Conservation (phyloP, 2,888 invertebrate genomes). For the Belgica antarctica region DNA sequence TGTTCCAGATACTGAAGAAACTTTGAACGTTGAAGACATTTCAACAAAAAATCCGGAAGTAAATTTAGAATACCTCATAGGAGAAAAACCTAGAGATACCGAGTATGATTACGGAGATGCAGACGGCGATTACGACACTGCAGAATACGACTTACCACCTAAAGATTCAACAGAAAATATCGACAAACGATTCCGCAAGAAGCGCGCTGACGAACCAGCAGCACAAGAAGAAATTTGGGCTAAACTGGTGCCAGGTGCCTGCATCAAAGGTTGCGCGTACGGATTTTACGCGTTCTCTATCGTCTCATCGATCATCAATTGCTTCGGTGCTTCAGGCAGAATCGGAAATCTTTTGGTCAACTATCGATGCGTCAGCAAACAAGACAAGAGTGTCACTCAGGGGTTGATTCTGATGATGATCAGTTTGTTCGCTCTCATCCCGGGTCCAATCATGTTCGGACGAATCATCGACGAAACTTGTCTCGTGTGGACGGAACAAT, state of each 20-base stretch:
- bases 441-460: constrained; percentile 67
- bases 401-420: constrained; percentile 63
- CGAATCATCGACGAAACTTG: constrained; percentile 66
- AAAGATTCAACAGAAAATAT: background rate
- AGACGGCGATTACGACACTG: background rate
- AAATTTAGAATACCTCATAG: too few relatives aligned
- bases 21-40: too few relatives aligned
- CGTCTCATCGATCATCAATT: constrained; percentile 59
- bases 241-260: constrained; percentile 53
- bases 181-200: background rate
- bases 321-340: constrained; percentile 64
- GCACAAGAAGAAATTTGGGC: constrained; percentile 20
- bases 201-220: background rate
- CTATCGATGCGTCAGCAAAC: constrained; percentile 61
- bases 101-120: background rate
- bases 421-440: constrained; percentile 65
- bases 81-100: background rate
- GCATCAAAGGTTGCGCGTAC: constrained; percentile 56
- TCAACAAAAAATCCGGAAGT: too few relatives aligned
- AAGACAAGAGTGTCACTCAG: constrained; percentile 66
- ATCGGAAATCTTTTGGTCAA: constrained; percentile 66
- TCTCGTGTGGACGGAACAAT: constrained; percentile 65
- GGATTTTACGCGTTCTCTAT: constrained; percentile 57
- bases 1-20: too few relatives aligned
- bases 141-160: background rate